Evolutionary conservation across 1,140 invertebrate species (phyloP), one percentile per base, ranked within the genome.

Genomic region (Drosophila fuyamai): DNA sequence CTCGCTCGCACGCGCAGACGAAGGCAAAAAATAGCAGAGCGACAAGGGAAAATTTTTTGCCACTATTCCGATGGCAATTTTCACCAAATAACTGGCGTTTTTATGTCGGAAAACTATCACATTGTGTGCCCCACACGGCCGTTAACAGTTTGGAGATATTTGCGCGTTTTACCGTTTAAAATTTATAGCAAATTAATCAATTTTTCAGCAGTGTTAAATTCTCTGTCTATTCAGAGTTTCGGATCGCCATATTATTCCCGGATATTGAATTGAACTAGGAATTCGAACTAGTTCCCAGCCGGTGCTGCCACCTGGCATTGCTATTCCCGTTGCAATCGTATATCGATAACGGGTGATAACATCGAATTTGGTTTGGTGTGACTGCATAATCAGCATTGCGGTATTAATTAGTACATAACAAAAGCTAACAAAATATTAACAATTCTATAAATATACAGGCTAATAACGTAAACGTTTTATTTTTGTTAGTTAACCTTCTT

Each of bases 171-270:
- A 89, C 84, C 84, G 84, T 81, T 66, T 50, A 29, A 62, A 83
- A 63, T 86, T 77, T 70, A 50, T 74, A 67, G 79, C 72, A 76
- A 80, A 70, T 80, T 70, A 80, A 80, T 89, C 58, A 83, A 79
- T 53, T 86, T 86, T 86, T 83, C 79, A 86, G 83, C 84, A 86
- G 76, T 77, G 68, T 63, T 77, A 88, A 79, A 82, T 82, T 79
- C 79, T 82, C 82, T 76, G 83, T 79, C 82, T 81, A 56, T 86
- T 71, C 68, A 79, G 68, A 85, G 81, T 84, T 83, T 83, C 82
- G 81, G 81, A 85, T 85, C 82, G 82, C 82, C 82, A 85, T 85
- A 85, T 84, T 84, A 84, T 85, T 81, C 81, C 81, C 81, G 81
- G 81, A 85, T 85, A 74, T 79, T 65, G 65, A 60, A 74, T 65